A percentile compares a stretch with the other conserved stretches of the same genome.
These are phyloP conservation scores for Antennarius striatus DNA, from an alignment of 2,113 vertebrate species.

Conservation along the genomic window DNA sequence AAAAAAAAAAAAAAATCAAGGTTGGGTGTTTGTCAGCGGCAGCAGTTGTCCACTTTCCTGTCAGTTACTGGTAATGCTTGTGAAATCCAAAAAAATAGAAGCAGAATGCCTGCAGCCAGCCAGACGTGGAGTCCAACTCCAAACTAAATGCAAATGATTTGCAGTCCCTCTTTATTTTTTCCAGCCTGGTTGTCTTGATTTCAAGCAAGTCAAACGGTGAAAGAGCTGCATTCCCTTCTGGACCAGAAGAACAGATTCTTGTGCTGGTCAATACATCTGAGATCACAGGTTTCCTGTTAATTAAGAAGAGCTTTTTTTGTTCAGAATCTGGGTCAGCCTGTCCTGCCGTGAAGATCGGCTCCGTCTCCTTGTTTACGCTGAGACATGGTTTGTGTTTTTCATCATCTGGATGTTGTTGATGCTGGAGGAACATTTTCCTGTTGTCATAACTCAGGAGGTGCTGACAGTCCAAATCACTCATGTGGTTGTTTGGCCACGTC, in stretches of 20 bases:
- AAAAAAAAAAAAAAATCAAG: too few species aligned
- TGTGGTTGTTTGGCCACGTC: not conserved
- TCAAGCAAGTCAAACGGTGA: not conserved
- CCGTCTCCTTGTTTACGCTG: not conserved
- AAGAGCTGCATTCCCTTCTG: not conserved
- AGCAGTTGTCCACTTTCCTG: too few species aligned
- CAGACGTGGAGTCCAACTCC: slow-evolving; percentile 29
- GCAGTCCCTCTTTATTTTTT: slow-evolving; percentile 17
- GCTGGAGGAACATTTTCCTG: not conserved
- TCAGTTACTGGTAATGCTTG: slow-evolving; percentile 50
- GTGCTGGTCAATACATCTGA: not conserved
- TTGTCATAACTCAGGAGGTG: not conserved
- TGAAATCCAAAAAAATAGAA: slow-evolving; percentile 77
- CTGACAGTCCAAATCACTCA: not conserved
- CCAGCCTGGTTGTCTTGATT: slow-evolving; percentile 31
- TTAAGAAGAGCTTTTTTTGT: not conserved
- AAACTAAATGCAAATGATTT: slow-evolving; percentile 57
- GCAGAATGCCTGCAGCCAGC: slow-evolving; percentile 15
- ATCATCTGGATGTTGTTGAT: not conserved
- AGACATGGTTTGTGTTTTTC: not conserved
- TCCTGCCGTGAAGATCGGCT: not conserved
- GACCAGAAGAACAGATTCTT: not conserved
- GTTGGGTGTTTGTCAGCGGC: too few species aligned
- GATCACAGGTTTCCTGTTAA: slow-evolving; percentile 3
- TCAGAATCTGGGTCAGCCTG: slow-evolving; percentile 22